A percentile compares a stretch with the other conserved stretches of the same genome.
These are phyloP conservation scores for Nineta flava DNA, from an alignment of 2,888 invertebrate genomes.

Conservation along the genomic window DNA sequence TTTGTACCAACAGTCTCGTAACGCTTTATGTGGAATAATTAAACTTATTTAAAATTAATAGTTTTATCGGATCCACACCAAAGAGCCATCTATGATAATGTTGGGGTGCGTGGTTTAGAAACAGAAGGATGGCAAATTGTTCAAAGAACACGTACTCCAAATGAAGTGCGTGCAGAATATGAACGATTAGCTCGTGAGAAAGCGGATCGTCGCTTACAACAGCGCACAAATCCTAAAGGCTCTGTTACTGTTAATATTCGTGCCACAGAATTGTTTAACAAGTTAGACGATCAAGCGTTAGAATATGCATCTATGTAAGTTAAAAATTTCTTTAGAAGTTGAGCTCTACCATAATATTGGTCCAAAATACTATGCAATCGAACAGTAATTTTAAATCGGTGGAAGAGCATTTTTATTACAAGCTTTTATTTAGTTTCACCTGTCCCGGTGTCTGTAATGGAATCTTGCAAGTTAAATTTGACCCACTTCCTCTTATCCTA, in stretches of 20 bases:
- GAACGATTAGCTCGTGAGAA: slow-evolving; percentile 71
- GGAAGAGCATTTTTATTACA: no score
- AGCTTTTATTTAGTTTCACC: no score
- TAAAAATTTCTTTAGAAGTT: background rate
- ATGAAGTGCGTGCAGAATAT: slow-evolving; percentile 94
- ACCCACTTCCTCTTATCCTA: no score
- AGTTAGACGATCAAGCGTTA: slow-evolving; percentile 58
- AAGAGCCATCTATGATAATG: slow-evolving; percentile 84
- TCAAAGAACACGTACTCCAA: slow-evolving; percentile 77
- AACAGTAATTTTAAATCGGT: no score
- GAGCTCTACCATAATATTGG: no score
- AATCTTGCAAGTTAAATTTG: no score
- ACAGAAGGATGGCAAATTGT: slow-evolving; percentile 94
- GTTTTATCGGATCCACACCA: slow-evolving; percentile 86
- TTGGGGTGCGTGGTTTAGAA: slow-evolving; percentile 80
- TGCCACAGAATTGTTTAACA: slow-evolving; percentile 82
- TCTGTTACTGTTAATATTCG: slow-evolving; percentile 75
- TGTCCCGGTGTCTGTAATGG: no score
- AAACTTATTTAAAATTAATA: slow-evolving; percentile 22
- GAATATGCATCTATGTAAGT: slow-evolving; percentile 24
- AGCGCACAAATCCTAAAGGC: slow-evolving; percentile 84
- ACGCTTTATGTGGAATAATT: slow-evolving; percentile 1
- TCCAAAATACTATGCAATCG: no score
- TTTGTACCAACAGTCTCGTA: background rate
- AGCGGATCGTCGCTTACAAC: slow-evolving; percentile 75